These are phyloP conservation scores for Drosophila mayaguana DNA, from an alignment of 2,888 invertebrate species.

Conservation along the genomic window DNA sequence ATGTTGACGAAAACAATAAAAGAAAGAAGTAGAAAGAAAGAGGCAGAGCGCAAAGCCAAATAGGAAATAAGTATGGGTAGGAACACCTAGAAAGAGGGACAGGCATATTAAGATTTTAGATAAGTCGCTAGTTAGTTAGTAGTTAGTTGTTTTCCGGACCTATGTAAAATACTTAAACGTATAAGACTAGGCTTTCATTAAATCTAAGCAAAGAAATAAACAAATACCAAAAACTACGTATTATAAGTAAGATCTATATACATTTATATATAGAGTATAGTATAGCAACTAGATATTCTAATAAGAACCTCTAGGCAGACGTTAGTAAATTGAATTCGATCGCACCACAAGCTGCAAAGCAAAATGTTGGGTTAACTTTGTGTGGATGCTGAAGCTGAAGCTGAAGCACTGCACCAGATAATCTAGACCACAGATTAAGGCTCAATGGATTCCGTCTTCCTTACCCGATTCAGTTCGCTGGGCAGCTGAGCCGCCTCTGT, in stretches of 20 bases:
- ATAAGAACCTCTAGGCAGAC: constrained; percentile 44
- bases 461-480: constrained; percentile 86
- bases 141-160: neutral
- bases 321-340: constrained; percentile 33
- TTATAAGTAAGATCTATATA: neutral
- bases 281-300: constrained; percentile 39
- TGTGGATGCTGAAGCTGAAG: constrained; percentile 61
- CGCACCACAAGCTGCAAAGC: constrained; percentile 69
- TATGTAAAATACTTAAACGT: neutral
- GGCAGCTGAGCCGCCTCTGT: constrained; percentile 86
- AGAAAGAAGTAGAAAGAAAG: no score
- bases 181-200: constrained; percentile 3
- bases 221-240: constrained; percentile 2
- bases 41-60: no score
- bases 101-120: no score
- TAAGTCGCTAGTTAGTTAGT: neutral
- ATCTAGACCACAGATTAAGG: constrained; percentile 39
- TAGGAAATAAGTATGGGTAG: no score
- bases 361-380: constrained; percentile 50
- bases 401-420: constrained; percentile 71
- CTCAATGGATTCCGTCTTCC: constrained; percentile 60
- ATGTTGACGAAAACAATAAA: no score
- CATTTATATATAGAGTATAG: neutral
- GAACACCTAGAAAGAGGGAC: no score
- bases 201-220: neutral